phyloP scores from a whole-genome alignment of 2,113 vertebrate genomes.

The Todiramphus saurophagus region DNA sequence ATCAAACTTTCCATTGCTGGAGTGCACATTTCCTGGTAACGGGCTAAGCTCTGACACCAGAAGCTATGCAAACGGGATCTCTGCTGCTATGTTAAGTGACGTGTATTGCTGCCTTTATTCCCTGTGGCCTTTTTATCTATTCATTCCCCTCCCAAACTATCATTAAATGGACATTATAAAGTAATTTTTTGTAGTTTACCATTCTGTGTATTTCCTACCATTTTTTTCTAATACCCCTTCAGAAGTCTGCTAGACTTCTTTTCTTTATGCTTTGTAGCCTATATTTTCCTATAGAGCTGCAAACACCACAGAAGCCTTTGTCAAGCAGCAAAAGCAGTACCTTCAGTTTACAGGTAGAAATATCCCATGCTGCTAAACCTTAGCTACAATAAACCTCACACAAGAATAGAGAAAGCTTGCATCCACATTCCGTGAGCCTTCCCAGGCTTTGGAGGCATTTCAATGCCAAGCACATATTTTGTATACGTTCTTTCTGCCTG shows the following conservation, averaged over 20 bases:
- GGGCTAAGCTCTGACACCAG: neutral
- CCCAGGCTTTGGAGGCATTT: neutral
- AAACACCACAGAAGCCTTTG: neutral
- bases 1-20: slow-evolving; percentile 33
- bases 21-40: slow-evolving; percentile 1
- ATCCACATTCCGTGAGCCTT: neutral
- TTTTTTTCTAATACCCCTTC: neutral
- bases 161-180: slow-evolving; percentile 29
- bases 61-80: neutral
- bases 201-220: neutral
- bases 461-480: neutral
- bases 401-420: neutral
- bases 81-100: neutral
- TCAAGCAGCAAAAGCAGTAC: neutral
- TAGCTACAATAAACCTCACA: neutral
- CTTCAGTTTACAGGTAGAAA: neutral
- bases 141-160: neutral
- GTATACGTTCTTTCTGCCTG: neutral
- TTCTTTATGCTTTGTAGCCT: neutral
- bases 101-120: neutral
- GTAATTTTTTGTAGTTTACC: neutral
- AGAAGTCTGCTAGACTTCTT: neutral
- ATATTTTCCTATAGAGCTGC: neutral
- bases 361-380: neutral
- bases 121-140: neutral